Base-by-base conservation (phyloP, 1,140 invertebrate species). In the Sycophaga agraensis region DNA sequence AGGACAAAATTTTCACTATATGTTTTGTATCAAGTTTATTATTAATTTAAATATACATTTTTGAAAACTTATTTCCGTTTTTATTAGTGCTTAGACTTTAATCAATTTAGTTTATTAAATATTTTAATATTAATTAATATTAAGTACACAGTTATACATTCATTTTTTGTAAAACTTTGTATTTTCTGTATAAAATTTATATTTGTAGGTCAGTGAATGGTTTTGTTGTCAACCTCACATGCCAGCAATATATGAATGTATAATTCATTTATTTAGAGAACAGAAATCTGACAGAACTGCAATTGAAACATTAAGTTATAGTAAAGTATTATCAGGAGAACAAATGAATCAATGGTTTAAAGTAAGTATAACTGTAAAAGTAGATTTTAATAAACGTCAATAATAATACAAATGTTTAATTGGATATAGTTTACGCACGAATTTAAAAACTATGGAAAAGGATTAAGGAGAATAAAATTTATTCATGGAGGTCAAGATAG, bases 401-500 rank as follows among this genome's bases (percentile, higher is more conserved):
- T 17, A 43, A 17, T 42, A 14, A 40, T 55, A 26, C 45, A 39
- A 56, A 28, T 48, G 24, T 17, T 40, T 49, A 21, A 45, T 28
- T 56, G 31, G 45, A 31, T 58, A 48, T 16, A 80, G 78, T 58
- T 74, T 22, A 64, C 46, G 1, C 68, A 78, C 43, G 68, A 67
- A 54, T 80, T 81, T 53, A 58, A 63, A 61, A 70, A 78, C 9
- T 80, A 79, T 63, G 72, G 73, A 2, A 59, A 65, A 51, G 77
- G 77, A 11, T 17, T 80, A 5, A 71, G 71, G 58, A 68, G 68
- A 62, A 72, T 81, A 48, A 60, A 7, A 19, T 79, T 79, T 58
- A 26, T 49, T 14, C 76, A 80, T 46, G 57, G 67, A 12, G 88
- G 87, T 24, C 70, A 70, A 51, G 87, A 89, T 72, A 77, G 59